phyloP scores from a whole-genome alignment of 2,797 vertebrate genomes.

The Bufotes viridis region DNA sequence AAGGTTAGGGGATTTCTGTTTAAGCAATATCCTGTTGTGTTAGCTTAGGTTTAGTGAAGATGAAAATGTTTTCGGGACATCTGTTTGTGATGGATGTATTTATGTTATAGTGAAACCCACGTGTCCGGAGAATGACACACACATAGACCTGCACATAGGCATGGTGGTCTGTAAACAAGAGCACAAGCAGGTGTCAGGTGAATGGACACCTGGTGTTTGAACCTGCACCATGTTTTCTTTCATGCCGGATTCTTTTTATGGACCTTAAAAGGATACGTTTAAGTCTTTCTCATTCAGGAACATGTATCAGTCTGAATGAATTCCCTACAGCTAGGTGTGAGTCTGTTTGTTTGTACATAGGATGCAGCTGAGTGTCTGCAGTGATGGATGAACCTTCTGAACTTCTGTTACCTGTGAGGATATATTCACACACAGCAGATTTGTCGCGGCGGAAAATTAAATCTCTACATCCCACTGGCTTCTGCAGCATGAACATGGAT shows the following conservation, averaged over 20 bases:
- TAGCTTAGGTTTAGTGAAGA: neutral
- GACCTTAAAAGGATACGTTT: constrained; percentile 16
- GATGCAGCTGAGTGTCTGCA: neutral
- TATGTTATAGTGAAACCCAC: neutral
- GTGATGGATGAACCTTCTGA: constrained; percentile 15
- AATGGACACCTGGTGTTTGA: constrained; percentile 61
- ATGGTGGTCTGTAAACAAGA: neutral
- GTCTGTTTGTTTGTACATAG: constrained; percentile 38
- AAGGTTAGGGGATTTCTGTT: neutral
- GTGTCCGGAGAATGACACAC: constrained; percentile 16
- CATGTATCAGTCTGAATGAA: constrained; percentile 22
- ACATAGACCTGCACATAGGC: neutral
- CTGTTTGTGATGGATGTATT: neutral
- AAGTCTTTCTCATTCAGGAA: constrained; percentile 35
- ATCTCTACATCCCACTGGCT: too few relatives aligned
- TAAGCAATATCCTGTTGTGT: neutral
- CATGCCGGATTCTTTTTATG: constrained; percentile 49
- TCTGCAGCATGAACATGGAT: neutral
- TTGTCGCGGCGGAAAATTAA: neutral
- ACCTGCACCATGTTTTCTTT: constrained; percentile 44
- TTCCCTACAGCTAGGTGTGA: constrained; percentile 8
- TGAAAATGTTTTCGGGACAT: neutral
- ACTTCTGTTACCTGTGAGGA: neutral
- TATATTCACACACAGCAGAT: neutral
- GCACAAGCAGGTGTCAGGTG: constrained; percentile 58